Percentiles rank a stretch among this genome's conserved stretches.
phyloP scores from a whole-genome alignment of 2,888 invertebrate genomes.

The Conops quadrifasciatus region DNA sequence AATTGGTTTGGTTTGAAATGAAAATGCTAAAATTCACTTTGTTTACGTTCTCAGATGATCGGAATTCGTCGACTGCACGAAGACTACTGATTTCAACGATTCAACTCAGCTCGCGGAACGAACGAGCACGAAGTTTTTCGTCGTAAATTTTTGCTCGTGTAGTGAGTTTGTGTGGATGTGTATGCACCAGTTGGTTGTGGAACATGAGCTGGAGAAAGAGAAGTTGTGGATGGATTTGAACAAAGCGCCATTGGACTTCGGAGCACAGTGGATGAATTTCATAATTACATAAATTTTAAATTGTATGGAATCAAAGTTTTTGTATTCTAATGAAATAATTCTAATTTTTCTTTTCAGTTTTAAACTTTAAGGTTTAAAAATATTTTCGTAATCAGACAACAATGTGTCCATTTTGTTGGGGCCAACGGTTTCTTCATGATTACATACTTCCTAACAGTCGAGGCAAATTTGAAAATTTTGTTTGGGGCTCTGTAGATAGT shows the following conservation, averaged over 20 bases:
- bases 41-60: not conserved
- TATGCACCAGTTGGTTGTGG: not conserved
- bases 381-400: too few relatives aligned
- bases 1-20: constrained; percentile 8
- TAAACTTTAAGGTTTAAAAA: not conserved
- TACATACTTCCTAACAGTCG: too few relatives aligned
- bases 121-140: constrained; percentile 9
- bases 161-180: constrained; percentile 1
- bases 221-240: constrained; percentile 5
- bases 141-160: not conserved
- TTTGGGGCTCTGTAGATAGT: too few relatives aligned
- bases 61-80: constrained; percentile 16
- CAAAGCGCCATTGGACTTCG: not conserved
- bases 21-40: constrained; percentile 9
- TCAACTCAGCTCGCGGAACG: constrained; percentile 12
- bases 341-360: not conserved
- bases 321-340: not conserved
- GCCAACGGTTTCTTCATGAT: too few relatives aligned
- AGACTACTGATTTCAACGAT: constrained; percentile 22
- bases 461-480: too few relatives aligned
- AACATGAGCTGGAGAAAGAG: constrained; percentile 6
- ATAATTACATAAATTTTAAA: too few relatives aligned
- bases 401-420: too few relatives aligned
- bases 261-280: not conserved
- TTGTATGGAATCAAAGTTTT: not conserved